Evolutionary conservation across 2,113 vertebrate species (phyloP), one percentile per base, ranked within the genome.

Genomic region (Cottus gobio): DNA sequence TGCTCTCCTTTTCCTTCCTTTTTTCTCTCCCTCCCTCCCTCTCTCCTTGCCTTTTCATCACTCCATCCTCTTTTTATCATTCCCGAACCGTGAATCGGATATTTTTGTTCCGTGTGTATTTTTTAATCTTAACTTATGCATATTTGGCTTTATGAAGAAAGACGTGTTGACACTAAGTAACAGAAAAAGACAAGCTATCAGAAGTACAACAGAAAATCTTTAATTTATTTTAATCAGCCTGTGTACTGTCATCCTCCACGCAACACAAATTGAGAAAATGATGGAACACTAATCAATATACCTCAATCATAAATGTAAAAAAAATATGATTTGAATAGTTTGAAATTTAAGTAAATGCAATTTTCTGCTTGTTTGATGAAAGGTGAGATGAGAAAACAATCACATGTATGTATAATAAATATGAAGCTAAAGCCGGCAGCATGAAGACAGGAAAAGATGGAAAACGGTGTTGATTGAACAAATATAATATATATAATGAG

Each of bases 1-100:
- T 92, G 83, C 86, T 91, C 89, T 64, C 48, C 26, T 56, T 75
- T 84, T 67, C 36, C 67, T 68, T 66, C 31, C 70, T 39, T 18
- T 31, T 61, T 39, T 22, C 28, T 57, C 48, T 76, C 76, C 60
- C 48, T 77, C 71, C 44, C 18, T 70, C 11, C 22, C 60, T 70
- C 11, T 15, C 63, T 67, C 22, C 22, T 39, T 75, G 39, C 54
- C 63, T 56, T 73, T 57, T 12, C 13, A 28, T 65, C 61, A 56
- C 66, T 75, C 46, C 31, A 24, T 71, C n/a, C 2, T 54, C 36
- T 30, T 13, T 75, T 10, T 80, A 71, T 70, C 39, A 75, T 76
- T 82, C 63, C 54, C 52, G 4, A 42, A 8, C 39, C 54, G 16
- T 46, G 1, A 2, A 34, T 71, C 30, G 63, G 26, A 39, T 18